Percentiles rank a stretch among this genome's conserved stretches.
Evolutionary conservation across 2,113 vertebrate genomes (phyloP).

Genomic region (Toxostoma redivivum): DNA sequence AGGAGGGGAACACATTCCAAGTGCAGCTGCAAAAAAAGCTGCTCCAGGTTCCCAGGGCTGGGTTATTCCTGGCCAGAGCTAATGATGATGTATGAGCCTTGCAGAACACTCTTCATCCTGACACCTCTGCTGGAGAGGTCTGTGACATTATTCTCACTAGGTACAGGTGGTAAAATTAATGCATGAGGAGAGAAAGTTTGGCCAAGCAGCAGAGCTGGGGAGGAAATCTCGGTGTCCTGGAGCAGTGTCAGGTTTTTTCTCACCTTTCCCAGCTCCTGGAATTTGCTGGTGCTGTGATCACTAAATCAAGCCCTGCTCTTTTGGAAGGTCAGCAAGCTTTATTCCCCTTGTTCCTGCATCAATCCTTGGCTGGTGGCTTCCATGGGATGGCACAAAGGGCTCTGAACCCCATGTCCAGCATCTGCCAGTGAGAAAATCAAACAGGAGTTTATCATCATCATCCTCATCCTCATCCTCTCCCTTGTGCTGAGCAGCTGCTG

Average conservation of each 20-base stretch:
- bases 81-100: slow-evolving; percentile 43
- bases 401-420: not conserved
- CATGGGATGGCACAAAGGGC: not conserved
- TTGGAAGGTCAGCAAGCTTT: not conserved
- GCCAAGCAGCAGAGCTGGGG: not conserved
- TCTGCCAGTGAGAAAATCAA: not conserved
- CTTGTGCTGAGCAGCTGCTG: slow-evolving; percentile 23
- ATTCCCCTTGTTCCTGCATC: not conserved
- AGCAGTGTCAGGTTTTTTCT: not conserved
- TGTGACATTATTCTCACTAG: not conserved
- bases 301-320: not conserved
- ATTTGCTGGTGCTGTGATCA: not conserved
- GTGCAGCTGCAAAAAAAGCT: not conserved
- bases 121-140: not conserved
- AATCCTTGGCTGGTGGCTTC: not conserved
- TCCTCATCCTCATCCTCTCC: not conserved
- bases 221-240: not conserved
- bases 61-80: slow-evolving; percentile 29
- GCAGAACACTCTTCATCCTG: not conserved
- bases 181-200: not conserved
- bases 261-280: not conserved
- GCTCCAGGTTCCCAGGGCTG: not conserved
- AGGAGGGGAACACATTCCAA: not conserved
- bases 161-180: slow-evolving; percentile 18
- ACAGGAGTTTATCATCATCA: not conserved